Evolutionary conservation across 2,888 invertebrate species (phyloP), one percentile per base, ranked within the genome.

Genomic region (Tethea ocularis): DNA sequence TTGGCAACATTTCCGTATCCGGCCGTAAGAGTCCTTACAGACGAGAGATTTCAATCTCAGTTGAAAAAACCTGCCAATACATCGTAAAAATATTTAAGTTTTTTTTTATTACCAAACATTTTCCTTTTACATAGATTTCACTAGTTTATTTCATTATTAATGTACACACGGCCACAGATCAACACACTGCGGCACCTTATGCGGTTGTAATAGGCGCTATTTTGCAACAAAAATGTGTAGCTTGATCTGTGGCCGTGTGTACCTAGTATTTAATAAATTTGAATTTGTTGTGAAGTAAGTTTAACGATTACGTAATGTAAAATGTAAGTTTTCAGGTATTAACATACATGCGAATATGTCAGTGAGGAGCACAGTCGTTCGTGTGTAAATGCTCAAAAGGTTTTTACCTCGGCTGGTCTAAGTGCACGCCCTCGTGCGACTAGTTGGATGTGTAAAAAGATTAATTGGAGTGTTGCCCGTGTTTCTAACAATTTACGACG

Each of bases 381-480:
- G 82, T 86, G 82, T 84, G 83, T 77, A 76, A 78, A 73, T 75
- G 81, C 74, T 80, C 82, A 84, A 83, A 87, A 85, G 83, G 86
- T 79, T 82, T 78, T 79, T 83, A 80, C 80, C 86, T 83, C 79
- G 71, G 78, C 75, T 76, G 77, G 83, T 83, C 84, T 87, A 89
- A 91, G 91, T 88, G 88, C 85, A 69, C 80, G 78, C 88, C 85
- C 89, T 88, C 85, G 69, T 81, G 86, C 83, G 84, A 86, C 88
- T 89, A 91, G 90, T 85, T 87, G 87, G 88, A 90, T 91, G 91
- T 91, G 90, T 91, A 91, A 90, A 92, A 92, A 93, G 91, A 93
- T 93, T 93, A 93, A 93, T 93, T 93, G 93, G 93, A 93, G 93
- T 89, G 91, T 84, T 86, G 84, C 87, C 78, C 86, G 83, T 82